Evolutionary conservation across 1,140 invertebrate genomes (phyloP), one percentile per base, ranked within the genome.

Genomic region (Brachionus plicatilis): DNA sequence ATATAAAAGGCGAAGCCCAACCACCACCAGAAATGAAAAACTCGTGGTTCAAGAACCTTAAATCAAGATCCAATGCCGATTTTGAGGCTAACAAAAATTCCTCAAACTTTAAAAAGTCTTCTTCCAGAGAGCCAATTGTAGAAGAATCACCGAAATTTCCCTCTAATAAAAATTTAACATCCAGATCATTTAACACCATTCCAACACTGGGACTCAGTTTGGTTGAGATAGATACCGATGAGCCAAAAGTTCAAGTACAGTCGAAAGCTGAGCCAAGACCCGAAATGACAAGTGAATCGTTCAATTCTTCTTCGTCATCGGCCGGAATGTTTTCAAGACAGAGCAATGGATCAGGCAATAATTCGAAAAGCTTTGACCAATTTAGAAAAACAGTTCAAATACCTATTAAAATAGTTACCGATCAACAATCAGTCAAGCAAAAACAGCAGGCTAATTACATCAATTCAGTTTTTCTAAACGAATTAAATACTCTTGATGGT

Each of bases 391-490:
- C 41, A 17, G 37, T 72, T 45, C 68, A 72, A 29, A 76, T 76
- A 14, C 45, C 72, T 0, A 76, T 50, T 6, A 76, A 47, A 76
- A 76, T 50, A 3, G 5, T 29, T 5, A 76, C 43, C 8, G 45
- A 72, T 17, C 72, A 24, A 7, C 72, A 47, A 50, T 50, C 43
- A 27, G 12, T 47, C 11, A 47, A 50, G 29, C 72, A 76, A 50
- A 45, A 76, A 3, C 72, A 76, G 33, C 43, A 76, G 50, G 14
- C 43, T 50, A 76, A 50, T 76, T 50, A 47, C 5, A 14, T 47
- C 12, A 76, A 76, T 50, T 50, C 43, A 76, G 47, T 50, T 27
- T 76, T 76, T 50, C 11, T 76, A 29, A 76, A 76, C 20, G 72
- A 76, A 37, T 50, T 76, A 14, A 76, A 76, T 27, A 12, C 24